Base-by-base conservation (phyloP, 2,888 invertebrate genomes). In the Chloromyia formosa region DNA sequence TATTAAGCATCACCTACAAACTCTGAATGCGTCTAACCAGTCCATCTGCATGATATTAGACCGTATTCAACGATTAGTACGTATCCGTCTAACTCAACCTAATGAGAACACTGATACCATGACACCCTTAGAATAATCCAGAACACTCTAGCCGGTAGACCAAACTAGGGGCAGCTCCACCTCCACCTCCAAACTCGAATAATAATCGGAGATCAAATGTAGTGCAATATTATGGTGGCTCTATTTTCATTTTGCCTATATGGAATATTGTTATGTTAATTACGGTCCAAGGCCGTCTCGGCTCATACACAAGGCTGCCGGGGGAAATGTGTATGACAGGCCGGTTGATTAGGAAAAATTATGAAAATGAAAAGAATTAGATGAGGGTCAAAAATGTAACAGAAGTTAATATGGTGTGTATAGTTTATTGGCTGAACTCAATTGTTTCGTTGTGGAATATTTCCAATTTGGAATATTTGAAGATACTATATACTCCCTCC, bases 201-300 rank as follows among this genome's bases (percentile, higher is more conserved):
- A n/a, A n/a, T 62, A 62, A 62, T 53, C n/a, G 18, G 40, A 35
- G 62, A 62, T 62, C 62, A 62, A 62, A 62, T 62, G 16, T 68
- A 20, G 27, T 35, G 27, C 27, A 7, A 22, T 68, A 22, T n/a
- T 23, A 68, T 68, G 49, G 68, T 53, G 68, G 68, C 49, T 49
- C 42, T n/a, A 68, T 68, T 68, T 68, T 68, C 68, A 68, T 68
- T 53, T 68, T 42, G 53, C 68, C 68, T 22, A 49, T 22, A 68
- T 68, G 22, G 27, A 35, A 49, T 27, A 23, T 68, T 49, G 68
- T 45, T 42, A 40, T 62, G 42, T 18, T 62, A 62, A 62, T 42
- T 62, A 62, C 62, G 42, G 9, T 9, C 5, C 42, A 62, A 62
- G 62, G 62, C 62, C 62, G 40, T 16, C 14, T 20, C 18, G 62